Base-by-base conservation (phyloP, 92 coral and sea anemone species). In the Palythoa grandis region DNA sequence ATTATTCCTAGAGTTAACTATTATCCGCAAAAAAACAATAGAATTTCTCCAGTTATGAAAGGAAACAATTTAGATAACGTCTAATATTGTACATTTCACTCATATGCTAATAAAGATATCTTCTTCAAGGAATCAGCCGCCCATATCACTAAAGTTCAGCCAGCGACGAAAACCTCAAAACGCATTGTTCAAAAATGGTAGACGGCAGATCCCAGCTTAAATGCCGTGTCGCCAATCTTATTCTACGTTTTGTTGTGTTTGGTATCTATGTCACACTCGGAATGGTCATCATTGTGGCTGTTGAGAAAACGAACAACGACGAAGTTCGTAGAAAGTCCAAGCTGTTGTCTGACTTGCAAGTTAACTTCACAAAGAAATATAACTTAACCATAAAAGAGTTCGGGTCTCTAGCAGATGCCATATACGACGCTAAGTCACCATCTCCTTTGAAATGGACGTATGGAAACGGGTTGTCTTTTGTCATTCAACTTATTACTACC, bases 401-500 rank as follows among this genome's bases (percentile, higher is more conserved):
- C 11, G 83, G 56, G 13, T 60, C 24, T 54, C 83, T 77, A 50
- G 53, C 52, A 17, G 47, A 57, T 16, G 14, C 70, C 12, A 56
- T 77, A 22, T 77, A 58, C 83, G 10, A 77, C 22, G 83, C 70
- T 38, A 77, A 77, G 48, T 77, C 70, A 9, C 83, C 68, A 1
- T 19, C 50, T 19, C 83, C 70, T 17, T 56, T 77, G 20, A 29
- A 29, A 14, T 77, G 70, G 83, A 77, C 69, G 43, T 77, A 77
- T 43, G 13, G 2, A 5, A 11, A n/a, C 19, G 83, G 83, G 48
- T 35, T 77, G 13, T 77, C 83, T 16, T 77, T 77, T 37, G 37
- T 77, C 13, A 77, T 77, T 13, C 83, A 77, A 25, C 52, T 77
- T 56, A 68, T 77, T 39, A 77, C 83, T 0, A 77, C 83, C 25